phyloP scores from a whole-genome alignment of 30 jellyfish, hydroid and myxozoan genomes.

The Aurelia aurita complex sp. Pacific region DNA sequence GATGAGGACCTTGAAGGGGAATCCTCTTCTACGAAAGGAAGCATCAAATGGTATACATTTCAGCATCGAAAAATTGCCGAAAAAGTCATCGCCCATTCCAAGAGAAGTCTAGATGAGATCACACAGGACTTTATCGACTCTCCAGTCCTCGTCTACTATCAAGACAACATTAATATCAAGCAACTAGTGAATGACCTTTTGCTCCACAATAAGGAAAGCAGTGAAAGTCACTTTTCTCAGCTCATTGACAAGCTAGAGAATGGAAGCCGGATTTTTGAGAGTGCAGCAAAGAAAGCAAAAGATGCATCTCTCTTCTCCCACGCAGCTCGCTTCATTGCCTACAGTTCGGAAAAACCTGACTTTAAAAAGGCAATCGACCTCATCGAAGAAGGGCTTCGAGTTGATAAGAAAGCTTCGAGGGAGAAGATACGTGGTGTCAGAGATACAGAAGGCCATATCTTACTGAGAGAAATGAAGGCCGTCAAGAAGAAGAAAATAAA shows the following conservation, averaged over 20 bases:
- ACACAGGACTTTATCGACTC: constrained; percentile 22
- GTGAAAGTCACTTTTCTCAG: constrained; percentile 38
- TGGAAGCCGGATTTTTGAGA: constrained; percentile 50
- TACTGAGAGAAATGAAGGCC: constrained; percentile 38
- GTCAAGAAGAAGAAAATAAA: neutral
- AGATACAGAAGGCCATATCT: constrained; percentile 52
- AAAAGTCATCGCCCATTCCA: constrained; percentile 41
- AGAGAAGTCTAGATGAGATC: constrained; percentile 39
- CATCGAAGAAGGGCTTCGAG: constrained; percentile 37
- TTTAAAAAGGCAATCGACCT: constrained; percentile 36
- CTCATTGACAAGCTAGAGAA: constrained; percentile 27
- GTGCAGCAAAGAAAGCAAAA: constrained; percentile 46
- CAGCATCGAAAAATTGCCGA: constrained; percentile 47
- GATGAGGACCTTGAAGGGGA: neutral
- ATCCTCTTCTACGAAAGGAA: neutral
- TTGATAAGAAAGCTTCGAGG: constrained; percentile 28
- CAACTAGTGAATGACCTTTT: constrained; percentile 33
- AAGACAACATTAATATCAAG: neutral
- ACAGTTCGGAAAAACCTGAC: neutral
- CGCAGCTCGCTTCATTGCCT: constrained; percentile 49
- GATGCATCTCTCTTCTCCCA: constrained; percentile 55
- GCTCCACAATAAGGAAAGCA: constrained; percentile 28
- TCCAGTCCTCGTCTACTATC: constrained; percentile 22
- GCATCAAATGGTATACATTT: constrained; percentile 29
- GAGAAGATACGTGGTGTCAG: constrained; percentile 48